Evolutionary conservation across 2,113 vertebrate species (phyloP), one percentile per base, ranked within the genome.

Genomic region (Chaetops frenatus): DNA sequence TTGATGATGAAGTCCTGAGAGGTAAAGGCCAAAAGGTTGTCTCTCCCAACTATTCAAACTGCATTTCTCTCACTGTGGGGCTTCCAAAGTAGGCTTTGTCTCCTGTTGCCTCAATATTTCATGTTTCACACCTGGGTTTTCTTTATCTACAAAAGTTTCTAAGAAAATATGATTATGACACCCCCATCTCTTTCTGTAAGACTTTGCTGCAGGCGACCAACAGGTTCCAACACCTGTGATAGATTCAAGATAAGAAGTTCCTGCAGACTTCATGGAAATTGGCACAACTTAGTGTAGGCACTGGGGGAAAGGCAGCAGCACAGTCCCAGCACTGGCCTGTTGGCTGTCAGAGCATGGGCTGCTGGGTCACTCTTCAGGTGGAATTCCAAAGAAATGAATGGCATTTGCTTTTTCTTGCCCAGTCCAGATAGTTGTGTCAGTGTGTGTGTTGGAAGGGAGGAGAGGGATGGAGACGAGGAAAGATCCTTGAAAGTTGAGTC

Each of bases 81-180:
- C 23, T 91, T 76, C 25, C 15, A 5, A 64, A 58, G 40, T 33
- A 62, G 33, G 27, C 64, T 71, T 71, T 91, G 38, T 76, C 47
- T 57, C 31, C 56, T 65, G 23, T 51, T 54, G 5, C 42, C 62
- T 72, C 50, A 51, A 23, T 69, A 54, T 36, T 77, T 29, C 1
- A 0, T 50, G 19, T 71, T 71, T 23, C 44, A 44, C 15, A 33
- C 33, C 7, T 61, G 6, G 0, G 48, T 50, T 47, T 23, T 35
- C 53, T 64, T 86, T 80, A 28, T 35, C 35, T 56, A 6, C 42
- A 40, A 60, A 80, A 65, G 23, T 71, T 88, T 60, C 16, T 61
- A 57, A 62, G 47, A 35, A 92, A 73, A 53, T 38, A 20, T 2
- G 1, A 24, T 71, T 62, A 28, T 40, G 19, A 35, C 47, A 64